Conservation (phyloP, 2,113 vertebrate genomes). For the Zingel zingel region DNA sequence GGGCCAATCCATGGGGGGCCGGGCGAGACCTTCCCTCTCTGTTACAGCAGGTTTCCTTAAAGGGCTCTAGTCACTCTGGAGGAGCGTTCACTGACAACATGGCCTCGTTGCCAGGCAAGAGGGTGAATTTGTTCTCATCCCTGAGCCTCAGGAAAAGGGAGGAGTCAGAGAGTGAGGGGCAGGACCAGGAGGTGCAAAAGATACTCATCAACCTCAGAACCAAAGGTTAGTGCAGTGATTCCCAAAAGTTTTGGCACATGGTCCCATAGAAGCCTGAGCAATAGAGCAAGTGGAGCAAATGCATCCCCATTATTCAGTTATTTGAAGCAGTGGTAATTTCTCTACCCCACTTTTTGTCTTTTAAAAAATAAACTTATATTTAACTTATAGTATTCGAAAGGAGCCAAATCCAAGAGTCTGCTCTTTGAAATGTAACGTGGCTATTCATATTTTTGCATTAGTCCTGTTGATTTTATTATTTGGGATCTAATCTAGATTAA, state of each 20-base stretch:
- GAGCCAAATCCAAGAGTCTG: too few relatives aligned
- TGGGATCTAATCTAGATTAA: too few relatives aligned
- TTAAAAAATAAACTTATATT: too few relatives aligned
- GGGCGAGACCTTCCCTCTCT: slow-evolving; percentile 77
- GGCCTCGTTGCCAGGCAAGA: slow-evolving; percentile 56
- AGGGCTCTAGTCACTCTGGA: slow-evolving; percentile 43
- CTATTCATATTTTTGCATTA: too few relatives aligned
- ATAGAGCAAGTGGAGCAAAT: too few relatives aligned
- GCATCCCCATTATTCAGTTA: too few relatives aligned
- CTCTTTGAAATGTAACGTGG: too few relatives aligned
- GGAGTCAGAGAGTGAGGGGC: slow-evolving; percentile 1
- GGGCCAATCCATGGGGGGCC: slow-evolving; percentile 44
- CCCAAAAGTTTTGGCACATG: neutral
- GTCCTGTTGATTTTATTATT: too few relatives aligned
- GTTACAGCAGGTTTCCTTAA: slow-evolving; percentile 78
- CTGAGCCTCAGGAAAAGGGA: slow-evolving; percentile 78
- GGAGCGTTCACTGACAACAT: slow-evolving; percentile 63
- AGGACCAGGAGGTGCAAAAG: slow-evolving; percentile 63
- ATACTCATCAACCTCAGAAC: slow-evolving; percentile 81
- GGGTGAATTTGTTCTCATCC: slow-evolving; percentile 82
- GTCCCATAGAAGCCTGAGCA: too few relatives aligned
- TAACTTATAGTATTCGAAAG: too few relatives aligned
- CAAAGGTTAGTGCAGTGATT: slow-evolving; percentile 69
- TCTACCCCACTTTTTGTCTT: too few relatives aligned
- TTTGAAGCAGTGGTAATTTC: too few relatives aligned